Base-by-base conservation (phyloP, 1,140 invertebrate genomes). In the Pollicipes pollicipes region DNA sequence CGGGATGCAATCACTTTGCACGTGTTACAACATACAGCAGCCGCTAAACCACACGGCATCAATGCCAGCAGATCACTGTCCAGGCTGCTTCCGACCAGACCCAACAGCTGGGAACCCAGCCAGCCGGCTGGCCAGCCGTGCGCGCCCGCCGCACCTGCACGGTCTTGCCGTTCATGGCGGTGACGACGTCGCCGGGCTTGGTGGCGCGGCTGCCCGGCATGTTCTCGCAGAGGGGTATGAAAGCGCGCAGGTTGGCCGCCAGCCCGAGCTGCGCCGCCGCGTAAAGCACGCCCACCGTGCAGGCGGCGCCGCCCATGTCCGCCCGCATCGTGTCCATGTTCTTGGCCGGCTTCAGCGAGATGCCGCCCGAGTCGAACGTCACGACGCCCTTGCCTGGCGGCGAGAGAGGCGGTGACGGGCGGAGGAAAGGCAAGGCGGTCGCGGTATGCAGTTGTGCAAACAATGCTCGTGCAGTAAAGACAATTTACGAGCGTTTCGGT, bases 271-370 rank as follows among this genome's bases (percentile, higher is more conserved):
- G 79, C 4, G 89, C 86, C 8, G 87, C 84, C 0, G 89, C 87
- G 72, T 85, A 84, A 28, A 93, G 83, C 0, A 89, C 81, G 0
- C 85, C 87, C 8, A 88, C 79, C 10, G 91, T 88, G 76, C 86
- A 87, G 2, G 93, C 91, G 26, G 90, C 92, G 0, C 93, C 93
- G 10, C 87, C 87, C 93, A 97, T 96, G 77, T 95, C 92, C 0
- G 85, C 90, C 75, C 90, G 84, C 90, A 95, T 96, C 74, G 86
- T 84, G 70, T 88, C 86, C 88, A 96, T 90, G 21, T 84, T 82
- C 0, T 82, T 75, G 31, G 86, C 78, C 3, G 88, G 84, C 79
- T 94, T 95, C 16, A 96, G 79, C 73, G 89, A 91, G 72, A 95
- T 88, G 70, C 92, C 92, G 72, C 93, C 93, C 72, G 88, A 87